phyloP scores from a whole-genome alignment of 1,140 invertebrate genomes.

The Lamellibrachia luymesi region DNA sequence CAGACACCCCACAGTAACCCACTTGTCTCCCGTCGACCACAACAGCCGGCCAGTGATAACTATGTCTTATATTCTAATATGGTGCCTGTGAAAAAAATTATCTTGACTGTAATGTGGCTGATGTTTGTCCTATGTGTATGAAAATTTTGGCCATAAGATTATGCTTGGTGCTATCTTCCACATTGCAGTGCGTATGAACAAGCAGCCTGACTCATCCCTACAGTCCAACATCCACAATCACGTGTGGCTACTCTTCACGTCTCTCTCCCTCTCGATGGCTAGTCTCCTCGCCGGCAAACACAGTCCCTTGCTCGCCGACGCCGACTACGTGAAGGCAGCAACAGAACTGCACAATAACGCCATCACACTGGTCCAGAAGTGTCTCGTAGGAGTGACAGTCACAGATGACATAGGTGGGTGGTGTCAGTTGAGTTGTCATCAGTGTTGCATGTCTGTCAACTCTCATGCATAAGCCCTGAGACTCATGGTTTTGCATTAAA shows the following conservation, averaged over 20 bases:
- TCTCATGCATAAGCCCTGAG: too few species aligned
- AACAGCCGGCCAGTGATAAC: background rate
- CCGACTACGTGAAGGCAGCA: constrained; percentile 44
- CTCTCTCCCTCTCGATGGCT: constrained; percentile 45
- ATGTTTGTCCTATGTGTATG: background rate
- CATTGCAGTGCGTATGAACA: constrained; percentile 43
- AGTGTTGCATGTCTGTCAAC: background rate
- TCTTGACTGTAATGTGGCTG: background rate
- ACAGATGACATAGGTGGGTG: background rate
- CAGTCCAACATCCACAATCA: constrained; percentile 55
- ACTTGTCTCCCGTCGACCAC: too few species aligned
- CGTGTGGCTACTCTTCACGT: constrained; percentile 51
- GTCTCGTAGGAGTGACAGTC: constrained; percentile 30
- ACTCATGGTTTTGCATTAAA: too few species aligned
- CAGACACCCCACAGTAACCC: too few species aligned
- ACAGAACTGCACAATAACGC: constrained; percentile 47
- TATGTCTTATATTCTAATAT: background rate
- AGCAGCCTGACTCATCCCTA: constrained; percentile 43
- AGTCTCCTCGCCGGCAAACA: constrained; percentile 26
- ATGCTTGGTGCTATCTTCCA: too few species aligned
- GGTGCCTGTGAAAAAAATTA: too few species aligned
- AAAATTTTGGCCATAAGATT: too few species aligned
- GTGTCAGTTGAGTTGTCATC: background rate
- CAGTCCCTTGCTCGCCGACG: background rate
- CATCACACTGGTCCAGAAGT: constrained; percentile 43